phyloP scores from a whole-genome alignment of 2,888 invertebrate species.

The Melinaea menophilus region DNA sequence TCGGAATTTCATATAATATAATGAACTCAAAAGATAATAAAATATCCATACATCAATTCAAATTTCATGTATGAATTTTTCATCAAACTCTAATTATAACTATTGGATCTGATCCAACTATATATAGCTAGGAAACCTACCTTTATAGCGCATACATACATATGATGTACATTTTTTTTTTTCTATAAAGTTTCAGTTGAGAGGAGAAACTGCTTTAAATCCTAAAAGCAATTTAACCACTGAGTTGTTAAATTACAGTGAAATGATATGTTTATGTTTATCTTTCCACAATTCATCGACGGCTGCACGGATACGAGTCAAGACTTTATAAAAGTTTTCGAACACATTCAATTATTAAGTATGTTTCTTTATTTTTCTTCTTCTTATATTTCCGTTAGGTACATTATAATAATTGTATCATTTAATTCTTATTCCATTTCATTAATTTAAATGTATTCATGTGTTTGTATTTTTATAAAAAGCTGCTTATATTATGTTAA shows the following conservation, averaged over 20 bases:
- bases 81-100: background rate
- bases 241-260: conserved; percentile 16
- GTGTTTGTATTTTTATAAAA: too few relatives aligned
- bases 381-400: too few relatives aligned
- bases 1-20: too few relatives aligned
- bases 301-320: conserved; percentile 12
- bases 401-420: too few relatives aligned
- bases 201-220: conserved; percentile 3
- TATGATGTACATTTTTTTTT: background rate
- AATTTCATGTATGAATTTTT: background rate
- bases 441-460: too few relatives aligned
- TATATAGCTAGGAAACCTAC: background rate
- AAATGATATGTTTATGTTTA: conserved; percentile 17
- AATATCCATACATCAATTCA: background rate
- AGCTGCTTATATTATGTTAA: too few relatives aligned
- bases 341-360: conserved; percentile 5
- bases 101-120: background rate
- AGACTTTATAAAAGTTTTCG: conserved; percentile 5
- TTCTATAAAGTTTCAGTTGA: conserved; percentile 1
- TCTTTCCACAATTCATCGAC: conserved; percentile 11
- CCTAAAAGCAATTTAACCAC: conserved; percentile 13
- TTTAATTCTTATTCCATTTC: too few relatives aligned
- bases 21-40: too few relatives aligned
- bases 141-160: too few relatives aligned
- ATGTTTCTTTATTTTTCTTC: background rate